Base-by-base conservation (phyloP, 2,113 vertebrate genomes). In the Chaenocephalus aceratus region DNA sequence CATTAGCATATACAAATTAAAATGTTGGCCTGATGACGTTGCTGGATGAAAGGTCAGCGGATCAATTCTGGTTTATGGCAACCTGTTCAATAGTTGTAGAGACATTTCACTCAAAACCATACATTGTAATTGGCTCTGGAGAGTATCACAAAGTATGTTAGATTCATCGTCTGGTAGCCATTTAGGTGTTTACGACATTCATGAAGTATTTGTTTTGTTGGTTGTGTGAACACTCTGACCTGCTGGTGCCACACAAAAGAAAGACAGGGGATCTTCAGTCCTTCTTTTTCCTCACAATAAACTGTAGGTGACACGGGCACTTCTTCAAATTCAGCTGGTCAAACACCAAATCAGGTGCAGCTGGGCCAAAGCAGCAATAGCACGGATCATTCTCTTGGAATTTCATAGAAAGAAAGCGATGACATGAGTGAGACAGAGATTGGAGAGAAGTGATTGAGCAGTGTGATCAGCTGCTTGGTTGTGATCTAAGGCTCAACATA, bases 391-490 rank as follows among this genome's bases (percentile, higher is more conserved):
- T 70, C 69, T 7, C 36, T 76, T 58, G 4, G 65, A 78, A 63
- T 73, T 62, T 61, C 53, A 21, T 41, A 54, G 53, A 41, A 53
- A 68, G 57, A 85, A 53, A 57, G 63, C 15, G 54, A 75, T 73
- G 70, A 66, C 46, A 75, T 30, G 64, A 83, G 60, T 45, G 60
- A 78, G 62, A 70, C 54, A 68, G 44, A 65, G 18, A 63, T 21
- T 48, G 59, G 61, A 71, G 58, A 71, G 66, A 53, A 67, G 64
- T 14, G 48, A 52, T 54, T 49, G 49, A 54, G 34, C 34, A 12
- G 51, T 70, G 69, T 36, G 77, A 86, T 81, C 60, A 60, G 36
- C 69, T 53, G 66, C 52, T 69, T 14, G 58, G 62, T 74, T 62
- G 76, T 80, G 53, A 54, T 79, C 26, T 57, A 18, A 61, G 51